Evolutionary conservation across 2,797 vertebrate species (phyloP).

Genomic region (Anguilla pacifica): DNA sequence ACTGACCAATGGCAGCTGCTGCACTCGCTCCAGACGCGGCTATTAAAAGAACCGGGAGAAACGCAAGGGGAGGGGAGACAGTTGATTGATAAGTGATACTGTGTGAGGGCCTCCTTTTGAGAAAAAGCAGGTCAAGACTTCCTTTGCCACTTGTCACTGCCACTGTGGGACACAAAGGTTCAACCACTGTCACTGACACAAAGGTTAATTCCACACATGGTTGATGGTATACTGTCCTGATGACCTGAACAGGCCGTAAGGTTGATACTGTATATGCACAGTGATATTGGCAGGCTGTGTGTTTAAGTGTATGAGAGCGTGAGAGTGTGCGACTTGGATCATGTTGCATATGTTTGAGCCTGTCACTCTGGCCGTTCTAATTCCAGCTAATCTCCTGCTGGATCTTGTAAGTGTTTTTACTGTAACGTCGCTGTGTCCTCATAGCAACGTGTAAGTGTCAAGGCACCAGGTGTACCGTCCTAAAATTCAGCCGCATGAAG

Average conservation of each 20-base stretch:
- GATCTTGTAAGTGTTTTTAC: neutral
- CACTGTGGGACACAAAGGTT: neutral
- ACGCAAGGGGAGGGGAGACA: constrained; percentile 9
- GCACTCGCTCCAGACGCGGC: constrained; percentile 38
- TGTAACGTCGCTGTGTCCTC: neutral
- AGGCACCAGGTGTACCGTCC: neutral
- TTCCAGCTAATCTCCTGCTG: neutral
- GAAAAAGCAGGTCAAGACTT: constrained; percentile 20
- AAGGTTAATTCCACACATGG: neutral
- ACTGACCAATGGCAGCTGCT: constrained; percentile 61
- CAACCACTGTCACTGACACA: neutral
- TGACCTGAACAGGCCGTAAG: neutral
- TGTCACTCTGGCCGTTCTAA: neutral
- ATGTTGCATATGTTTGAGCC: neutral
- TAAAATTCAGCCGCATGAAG: too few species aligned
- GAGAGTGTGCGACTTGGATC: neutral
- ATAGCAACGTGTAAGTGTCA: neutral
- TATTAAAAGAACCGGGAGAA: constrained; percentile 57
- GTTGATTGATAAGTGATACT: constrained; percentile 28
- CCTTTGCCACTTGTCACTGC: neutral
- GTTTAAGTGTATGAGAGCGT: neutral
- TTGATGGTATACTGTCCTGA: neutral
- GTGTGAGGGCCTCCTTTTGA: constrained; percentile 23
- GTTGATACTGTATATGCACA: neutral
- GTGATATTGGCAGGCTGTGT: neutral